Conservation (phyloP, 1,140 invertebrate species). For the Antheraea pernyi region DNA sequence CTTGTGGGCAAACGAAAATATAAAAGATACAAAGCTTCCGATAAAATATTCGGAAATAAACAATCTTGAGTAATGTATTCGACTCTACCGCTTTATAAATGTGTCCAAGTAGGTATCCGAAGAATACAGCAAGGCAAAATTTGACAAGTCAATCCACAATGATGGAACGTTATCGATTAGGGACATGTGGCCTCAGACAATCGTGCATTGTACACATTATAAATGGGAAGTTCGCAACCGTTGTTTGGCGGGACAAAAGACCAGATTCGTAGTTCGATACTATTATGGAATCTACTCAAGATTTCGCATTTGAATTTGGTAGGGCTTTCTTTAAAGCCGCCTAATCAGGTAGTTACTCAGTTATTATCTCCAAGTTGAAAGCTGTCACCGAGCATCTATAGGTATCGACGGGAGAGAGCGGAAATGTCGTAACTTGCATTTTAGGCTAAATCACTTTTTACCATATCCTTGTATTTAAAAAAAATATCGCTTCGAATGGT, state of each 20-base stretch:
- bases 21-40: not conserved
- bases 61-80: not conserved
- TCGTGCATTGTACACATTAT: not conserved
- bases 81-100: not conserved
- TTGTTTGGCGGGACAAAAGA: not conserved
- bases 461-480: too few species aligned
- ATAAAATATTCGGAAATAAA: conserved; percentile 1
- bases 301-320: too few species aligned
- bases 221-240: not conserved
- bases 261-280: not conserved
- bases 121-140: not conserved
- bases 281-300: not conserved
- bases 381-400: too few species aligned
- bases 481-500: too few species aligned
- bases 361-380: too few species aligned
- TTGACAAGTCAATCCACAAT: conserved; percentile 1
- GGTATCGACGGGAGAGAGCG: too few species aligned
- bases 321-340: too few species aligned
- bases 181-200: not conserved
- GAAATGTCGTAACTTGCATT: too few species aligned
- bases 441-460: too few species aligned
- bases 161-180: conserved; percentile 2
- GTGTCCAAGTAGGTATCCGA: not conserved
- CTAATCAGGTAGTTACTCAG: too few species aligned
- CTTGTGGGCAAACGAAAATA: not conserved